phyloP scores from a whole-genome alignment of 53 echinoderm and acorn worm genomes.

The Holothuria leucospilota region DNA sequence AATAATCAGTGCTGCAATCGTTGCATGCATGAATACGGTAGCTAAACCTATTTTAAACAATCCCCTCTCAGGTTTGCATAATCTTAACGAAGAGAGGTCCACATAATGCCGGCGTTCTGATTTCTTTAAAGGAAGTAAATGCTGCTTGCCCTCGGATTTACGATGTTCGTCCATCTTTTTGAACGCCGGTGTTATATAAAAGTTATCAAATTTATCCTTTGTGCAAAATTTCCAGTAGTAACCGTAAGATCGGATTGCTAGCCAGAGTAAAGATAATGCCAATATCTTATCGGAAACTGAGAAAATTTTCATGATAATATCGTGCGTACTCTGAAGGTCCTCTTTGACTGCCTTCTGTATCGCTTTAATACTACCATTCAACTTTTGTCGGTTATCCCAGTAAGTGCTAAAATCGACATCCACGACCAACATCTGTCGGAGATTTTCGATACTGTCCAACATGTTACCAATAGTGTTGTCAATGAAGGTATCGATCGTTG shows the following conservation, averaged over 20 bases:
- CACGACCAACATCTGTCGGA: slow-evolving; percentile 57
- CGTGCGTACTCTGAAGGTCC: slow-evolving; percentile 72
- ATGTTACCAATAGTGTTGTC: slow-evolving; percentile 49
- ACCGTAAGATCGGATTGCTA: slow-evolving; percentile 74
- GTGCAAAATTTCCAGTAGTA: slow-evolving; percentile 88
- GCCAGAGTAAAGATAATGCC: slow-evolving; percentile 80
- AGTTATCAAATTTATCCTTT: slow-evolving; percentile 89
- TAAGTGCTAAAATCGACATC: slow-evolving; percentile 80
- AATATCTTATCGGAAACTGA: slow-evolving; percentile 81
- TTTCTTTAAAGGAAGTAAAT: slow-evolving; percentile 84
- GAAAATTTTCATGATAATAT: slow-evolving; percentile 64
- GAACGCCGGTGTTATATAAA: slow-evolving; percentile 82
- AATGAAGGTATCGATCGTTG: slow-evolving; percentile 50
- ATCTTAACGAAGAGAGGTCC: slow-evolving; percentile 69
- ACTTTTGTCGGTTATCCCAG: slow-evolving; percentile 71
- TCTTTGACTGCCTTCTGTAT: slow-evolving; percentile 74
- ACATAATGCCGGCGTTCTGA: slow-evolving; percentile 74
- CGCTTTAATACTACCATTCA: slow-evolving; percentile 68
- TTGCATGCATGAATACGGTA: slow-evolving; percentile 76
- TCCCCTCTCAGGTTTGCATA: slow-evolving; percentile 80
- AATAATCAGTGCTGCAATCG: slow-evolving; percentile 77
- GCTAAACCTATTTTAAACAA: slow-evolving; percentile 79
- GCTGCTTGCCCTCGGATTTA: slow-evolving; percentile 51
- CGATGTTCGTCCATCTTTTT: slow-evolving; percentile 77
- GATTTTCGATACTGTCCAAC: slow-evolving; percentile 44